These are phyloP conservation scores for Hypotaenidia philippensis DNA, from an alignment of 2,797 vertebrate genomes.

Conservation along the genomic window DNA sequence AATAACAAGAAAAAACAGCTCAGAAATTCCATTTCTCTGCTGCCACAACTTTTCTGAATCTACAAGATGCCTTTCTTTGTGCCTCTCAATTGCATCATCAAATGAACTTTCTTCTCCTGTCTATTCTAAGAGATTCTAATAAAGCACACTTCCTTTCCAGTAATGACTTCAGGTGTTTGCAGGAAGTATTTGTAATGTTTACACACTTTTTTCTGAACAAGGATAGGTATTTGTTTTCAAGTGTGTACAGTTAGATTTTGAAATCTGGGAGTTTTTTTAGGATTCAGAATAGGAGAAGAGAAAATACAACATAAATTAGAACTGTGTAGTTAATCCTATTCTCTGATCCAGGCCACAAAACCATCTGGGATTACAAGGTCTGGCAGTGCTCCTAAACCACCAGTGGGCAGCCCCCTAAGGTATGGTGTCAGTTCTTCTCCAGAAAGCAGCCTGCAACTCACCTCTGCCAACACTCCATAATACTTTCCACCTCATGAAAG, in stretches of 20 bases:
- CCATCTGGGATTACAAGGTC: background rate
- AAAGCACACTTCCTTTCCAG: background rate
- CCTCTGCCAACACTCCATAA: background rate
- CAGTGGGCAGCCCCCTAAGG: background rate
- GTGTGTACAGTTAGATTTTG: background rate
- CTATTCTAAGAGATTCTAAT: background rate
- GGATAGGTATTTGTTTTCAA: background rate
- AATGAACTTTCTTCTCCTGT: background rate
- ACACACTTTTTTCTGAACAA: background rate
- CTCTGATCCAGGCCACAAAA: background rate
- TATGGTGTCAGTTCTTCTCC: background rate
- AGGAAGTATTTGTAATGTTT: background rate
- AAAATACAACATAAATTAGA: background rate
- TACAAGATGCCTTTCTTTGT: background rate
- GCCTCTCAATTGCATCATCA: background rate
- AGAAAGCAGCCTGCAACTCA: background rate
- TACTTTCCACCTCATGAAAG: background rate
- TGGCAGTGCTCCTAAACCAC: background rate
- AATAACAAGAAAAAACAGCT: background rate
- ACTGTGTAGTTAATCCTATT: background rate
- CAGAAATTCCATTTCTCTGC: background rate
- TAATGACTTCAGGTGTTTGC: background rate
- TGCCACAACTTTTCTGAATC: background rate
- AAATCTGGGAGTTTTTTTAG: background rate
- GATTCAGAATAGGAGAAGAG: background rate